Base-by-base conservation (phyloP, 2,797 vertebrate genomes). In the Aeoliscus strigatus region DNA sequence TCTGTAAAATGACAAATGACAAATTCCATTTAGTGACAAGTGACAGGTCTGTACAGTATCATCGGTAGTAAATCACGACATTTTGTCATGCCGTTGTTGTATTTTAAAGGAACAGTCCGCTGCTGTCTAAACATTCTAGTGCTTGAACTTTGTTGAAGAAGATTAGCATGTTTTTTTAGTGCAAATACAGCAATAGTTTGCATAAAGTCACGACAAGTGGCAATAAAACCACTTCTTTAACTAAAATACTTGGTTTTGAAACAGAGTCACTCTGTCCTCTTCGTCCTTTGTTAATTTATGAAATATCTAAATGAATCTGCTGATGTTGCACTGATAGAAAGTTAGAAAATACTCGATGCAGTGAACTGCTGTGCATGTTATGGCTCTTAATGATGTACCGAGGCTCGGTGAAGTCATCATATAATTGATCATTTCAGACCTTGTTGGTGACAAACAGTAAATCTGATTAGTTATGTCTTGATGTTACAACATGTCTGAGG, bases 281-380 rank as follows among this genome's bases (percentile, higher is more conserved):
- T 21, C 8, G 5, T 9, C 24, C 8, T 6, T 25, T 25, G 24
- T 25, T 6, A 6, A 25, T 9, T 2, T 25, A 7, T 6, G 5
- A 43, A 17, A 59, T 35, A 11, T 46, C 6, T 24, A 17, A 14
- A 42, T 7, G 26, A 21, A 27, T 27, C 44, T 45, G 39, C 50
- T 47, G 6, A 30, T 51, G 5, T 61, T 17, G 4, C 25, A 9
- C 9, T 7, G 5, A 9, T 25, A 25, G 3, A 3, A 9, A 3
- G 24, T 6, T 7, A 25, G 9, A 25, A 25, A 7, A 25, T 9
- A 25, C 3, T 21, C 6, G 18, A 3, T 35, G 1, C 5, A 44
- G 18, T 30, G n/a, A 18, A 28, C 14, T 70, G 66, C 66, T 64
- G 42, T 12, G 39, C 14, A 41, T 28, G n/a, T n/a, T n/a, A n/a